Evolutionary conservation across 2,797 vertebrate genomes (phyloP).

Genomic region (Chaunax sp.): DNA sequence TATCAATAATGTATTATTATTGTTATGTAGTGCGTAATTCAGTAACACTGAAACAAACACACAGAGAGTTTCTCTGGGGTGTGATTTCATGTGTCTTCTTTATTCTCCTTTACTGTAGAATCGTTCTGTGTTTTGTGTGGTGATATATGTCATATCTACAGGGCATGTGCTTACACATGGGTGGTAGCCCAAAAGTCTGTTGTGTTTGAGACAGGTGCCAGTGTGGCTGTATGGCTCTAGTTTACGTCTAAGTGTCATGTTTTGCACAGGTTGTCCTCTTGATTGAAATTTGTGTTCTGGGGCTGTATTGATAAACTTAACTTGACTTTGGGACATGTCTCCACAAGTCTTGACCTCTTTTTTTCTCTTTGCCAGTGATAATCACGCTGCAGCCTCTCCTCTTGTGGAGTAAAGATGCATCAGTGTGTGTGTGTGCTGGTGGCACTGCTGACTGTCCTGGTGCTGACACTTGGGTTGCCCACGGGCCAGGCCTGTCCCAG

Average conservation of each 20-base stretch:
- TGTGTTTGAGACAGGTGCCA: conserved; percentile 41
- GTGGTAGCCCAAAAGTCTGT: background rate
- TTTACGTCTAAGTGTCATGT: conserved; percentile 13
- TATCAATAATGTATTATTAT: conserved; percentile 31
- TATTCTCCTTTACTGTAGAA: too few species aligned
- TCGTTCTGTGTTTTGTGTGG: background rate
- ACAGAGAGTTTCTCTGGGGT: too few species aligned
- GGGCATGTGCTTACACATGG: background rate
- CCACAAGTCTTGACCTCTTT: conserved; percentile 18
- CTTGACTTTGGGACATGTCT: conserved; percentile 30
- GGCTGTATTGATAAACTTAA: conserved; percentile 22
- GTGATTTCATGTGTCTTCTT: too few species aligned
- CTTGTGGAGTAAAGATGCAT: conserved; percentile 42
- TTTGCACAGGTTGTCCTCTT: conserved; percentile 12
- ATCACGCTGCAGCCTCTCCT: conserved; percentile 26
- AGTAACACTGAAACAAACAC: conserved; percentile 13
- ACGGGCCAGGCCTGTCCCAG: conserved; percentile 83
- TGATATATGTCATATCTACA: background rate
- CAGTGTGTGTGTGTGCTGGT: conserved; percentile 37
- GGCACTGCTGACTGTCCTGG: conserved; percentile 78
- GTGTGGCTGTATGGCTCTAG: background rate
- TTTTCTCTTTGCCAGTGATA: conserved; percentile 49
- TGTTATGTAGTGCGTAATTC: conserved; percentile 24
- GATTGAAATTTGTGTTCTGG: conserved; percentile 13
- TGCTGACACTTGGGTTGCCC: conserved; percentile 61